These are phyloP conservation scores for Phengaris arion DNA, from an alignment of 2,888 invertebrate genomes.

Conservation along the genomic window DNA sequence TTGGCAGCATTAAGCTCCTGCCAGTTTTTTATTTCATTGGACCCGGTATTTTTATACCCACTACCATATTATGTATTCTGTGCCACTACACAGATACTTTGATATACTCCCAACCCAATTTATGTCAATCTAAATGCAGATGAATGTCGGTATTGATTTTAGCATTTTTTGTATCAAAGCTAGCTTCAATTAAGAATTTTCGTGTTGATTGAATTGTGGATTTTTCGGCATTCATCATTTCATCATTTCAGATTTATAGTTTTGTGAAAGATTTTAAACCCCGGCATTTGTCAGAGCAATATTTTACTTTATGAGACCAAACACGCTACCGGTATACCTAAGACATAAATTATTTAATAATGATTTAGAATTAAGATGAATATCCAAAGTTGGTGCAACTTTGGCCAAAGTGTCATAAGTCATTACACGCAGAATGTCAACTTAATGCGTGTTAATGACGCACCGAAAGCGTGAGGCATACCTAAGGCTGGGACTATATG, in stretches of 20 bases:
- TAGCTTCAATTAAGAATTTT: neutral
- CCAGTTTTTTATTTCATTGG: neutral
- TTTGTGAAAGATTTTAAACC: too few species aligned
- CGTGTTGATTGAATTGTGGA: too few species aligned
- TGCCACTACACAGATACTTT: neutral
- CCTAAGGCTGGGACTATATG: neutral
- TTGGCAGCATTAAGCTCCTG: neutral
- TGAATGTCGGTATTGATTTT: constrained; percentile 9
- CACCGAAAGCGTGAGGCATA: neutral
- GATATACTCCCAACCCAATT: neutral
- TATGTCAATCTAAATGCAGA: constrained; percentile 6
- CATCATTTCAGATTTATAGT: too few species aligned
- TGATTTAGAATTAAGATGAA: neutral
- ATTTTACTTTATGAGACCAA: too few species aligned
- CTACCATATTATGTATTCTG: too few species aligned
- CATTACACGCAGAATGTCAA: neutral
- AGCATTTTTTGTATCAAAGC: neutral
- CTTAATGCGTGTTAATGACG: neutral
- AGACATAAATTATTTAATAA: neutral
- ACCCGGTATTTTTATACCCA: neutral
- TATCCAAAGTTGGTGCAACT: neutral
- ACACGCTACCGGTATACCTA: too few species aligned
- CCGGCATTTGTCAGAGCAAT: too few species aligned
- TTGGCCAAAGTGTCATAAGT: neutral
- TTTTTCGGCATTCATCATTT: too few species aligned